Base-by-base conservation (phyloP, 2,888 invertebrate genomes). In the Drosophila ochracea region DNA sequence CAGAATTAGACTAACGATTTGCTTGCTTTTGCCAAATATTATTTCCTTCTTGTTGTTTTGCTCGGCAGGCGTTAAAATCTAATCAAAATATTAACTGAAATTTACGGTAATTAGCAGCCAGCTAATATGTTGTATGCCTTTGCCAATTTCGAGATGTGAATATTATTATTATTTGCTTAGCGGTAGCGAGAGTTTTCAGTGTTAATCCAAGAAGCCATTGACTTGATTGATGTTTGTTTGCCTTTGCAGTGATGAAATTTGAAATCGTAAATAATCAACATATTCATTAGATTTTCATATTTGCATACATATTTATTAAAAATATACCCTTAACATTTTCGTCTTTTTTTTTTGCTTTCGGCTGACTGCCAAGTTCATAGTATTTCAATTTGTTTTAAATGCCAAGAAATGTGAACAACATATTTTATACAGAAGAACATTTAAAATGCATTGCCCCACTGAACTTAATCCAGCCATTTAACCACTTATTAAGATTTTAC, bases 91-190 rank as follows among this genome's bases (percentile, higher is more conserved):
- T 35, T 10, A 73, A 64, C 69, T 52, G 33, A 53, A 68, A 73
- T 69, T 77, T 61, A 47, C 57, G 68, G 47, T 59, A 78, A 76
- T 85, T 84, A 89, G 82, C 86, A 68, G 43, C 39, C n/a, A 33
- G 81, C 84, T 78, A 86, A 85, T 89, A 43, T 60, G 58, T 53
- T 21, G 31, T 64, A n/a, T 66, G 68, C 31, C 31, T 62, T 47
- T 11, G 52, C 50, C 21, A 41, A 65, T 65, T 62, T 47, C 11
- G 25, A 49, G 49, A 10, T 13, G 19, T 55, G 11, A 55, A 53
- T 16, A 57, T 25, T 31, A 28, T 39, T 39, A n/a, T 53, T 58
- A 60, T 66, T 61, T 47, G 30, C 50, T 43, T 50, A 50, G 60
- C 31, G 28, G 35, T 11, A 49, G 54, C 35, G 41, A 63, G 58